phyloP scores from a whole-genome alignment of 2,888 invertebrate genomes.

The Tineola bisselliella region DNA sequence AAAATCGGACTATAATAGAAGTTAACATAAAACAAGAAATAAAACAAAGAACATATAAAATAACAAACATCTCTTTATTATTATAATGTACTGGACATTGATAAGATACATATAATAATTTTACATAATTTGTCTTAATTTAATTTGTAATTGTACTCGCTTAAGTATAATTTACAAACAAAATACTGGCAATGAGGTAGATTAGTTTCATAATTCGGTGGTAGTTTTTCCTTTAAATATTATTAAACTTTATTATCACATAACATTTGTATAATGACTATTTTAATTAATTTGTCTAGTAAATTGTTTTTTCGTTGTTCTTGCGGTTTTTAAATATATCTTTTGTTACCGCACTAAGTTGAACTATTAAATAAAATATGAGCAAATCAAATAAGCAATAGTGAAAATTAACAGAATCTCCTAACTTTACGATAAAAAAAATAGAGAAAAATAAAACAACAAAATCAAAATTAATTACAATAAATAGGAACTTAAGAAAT shows the following conservation, averaged over 20 bases:
- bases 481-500: conserved; percentile 59
- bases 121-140: conserved; percentile 50
- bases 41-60: conserved; percentile 18
- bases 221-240: background rate
- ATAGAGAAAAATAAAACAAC: background rate
- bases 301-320: background rate
- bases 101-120: conserved; percentile 60
- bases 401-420: background rate
- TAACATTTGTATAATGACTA: conserved; percentile 4
- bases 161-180: background rate
- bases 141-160: conserved; percentile 23
- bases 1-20: background rate
- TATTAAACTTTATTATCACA: conserved; percentile 8
- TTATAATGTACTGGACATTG: conserved; percentile 62
- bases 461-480: conserved; percentile 16
- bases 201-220: conserved; percentile 5
- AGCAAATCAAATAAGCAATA: background rate
- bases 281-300: background rate
- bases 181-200: conserved; percentile 9
- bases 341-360: background rate
- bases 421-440: background rate
- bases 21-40: background rate
- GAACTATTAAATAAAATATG: background rate
- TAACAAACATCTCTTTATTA: conserved; percentile 67
- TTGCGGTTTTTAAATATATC: background rate